Conservation (phyloP, 2,888 invertebrate species). For the Andrena chrysosceles region DNA sequence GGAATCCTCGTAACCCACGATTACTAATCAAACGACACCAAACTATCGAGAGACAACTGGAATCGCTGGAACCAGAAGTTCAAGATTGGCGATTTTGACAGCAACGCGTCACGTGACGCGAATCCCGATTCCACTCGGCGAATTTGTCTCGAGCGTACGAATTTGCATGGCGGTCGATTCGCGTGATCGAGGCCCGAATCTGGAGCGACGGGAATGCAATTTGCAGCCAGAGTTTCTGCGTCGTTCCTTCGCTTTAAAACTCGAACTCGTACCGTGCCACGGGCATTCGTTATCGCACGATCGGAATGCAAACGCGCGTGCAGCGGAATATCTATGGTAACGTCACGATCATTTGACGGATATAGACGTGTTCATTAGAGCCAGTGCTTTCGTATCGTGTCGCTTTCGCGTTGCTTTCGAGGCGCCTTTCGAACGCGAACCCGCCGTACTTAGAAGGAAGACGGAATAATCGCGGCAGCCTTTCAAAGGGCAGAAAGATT, state of each 20-base stretch:
- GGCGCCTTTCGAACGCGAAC: not conserved
- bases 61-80: not conserved
- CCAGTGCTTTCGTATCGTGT: not conserved
- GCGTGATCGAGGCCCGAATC: constrained; percentile 22
- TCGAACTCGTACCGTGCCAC: not conserved
- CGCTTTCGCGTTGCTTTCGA: not conserved
- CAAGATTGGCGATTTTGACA: not conserved
- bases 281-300: constrained; percentile 23
- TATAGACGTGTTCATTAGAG: constrained; percentile 6
- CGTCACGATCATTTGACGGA: constrained; percentile 22
- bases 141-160: constrained; percentile 2
- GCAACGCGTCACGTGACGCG: not conserved
- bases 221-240: not conserved
- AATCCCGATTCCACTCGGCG: not conserved
- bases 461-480: not conserved
- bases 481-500: not conserved
- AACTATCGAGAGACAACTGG: not conserved
- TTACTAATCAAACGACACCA: not conserved
- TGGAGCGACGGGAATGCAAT: constrained; percentile 11
- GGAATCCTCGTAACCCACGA: too few species aligned
- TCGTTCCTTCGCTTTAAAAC: constrained; percentile 1
- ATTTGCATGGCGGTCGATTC: not conserved
- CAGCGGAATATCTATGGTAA: constrained; percentile 16
- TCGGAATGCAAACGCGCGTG: constrained; percentile 31
- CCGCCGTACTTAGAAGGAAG: not conserved